phyloP scores from a whole-genome alignment of 2,888 invertebrate species.

The Erpobdella octoculata region DNA sequence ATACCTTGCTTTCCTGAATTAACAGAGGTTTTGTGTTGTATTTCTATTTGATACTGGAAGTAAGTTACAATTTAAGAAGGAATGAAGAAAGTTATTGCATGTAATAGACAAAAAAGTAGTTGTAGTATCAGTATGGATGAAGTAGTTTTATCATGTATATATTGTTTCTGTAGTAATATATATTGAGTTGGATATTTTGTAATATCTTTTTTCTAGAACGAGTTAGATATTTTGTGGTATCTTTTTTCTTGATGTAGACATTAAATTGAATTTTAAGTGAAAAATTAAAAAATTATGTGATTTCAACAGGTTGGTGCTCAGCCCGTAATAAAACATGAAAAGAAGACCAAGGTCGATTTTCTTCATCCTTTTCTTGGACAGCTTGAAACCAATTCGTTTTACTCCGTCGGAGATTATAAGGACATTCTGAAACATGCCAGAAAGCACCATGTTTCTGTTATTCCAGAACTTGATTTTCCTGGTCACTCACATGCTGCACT shows the following conservation, averaged over 20 bases:
- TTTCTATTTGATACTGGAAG: not conserved
- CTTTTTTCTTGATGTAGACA: too few species aligned
- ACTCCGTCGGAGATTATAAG: not conserved
- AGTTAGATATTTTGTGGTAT: too few species aligned
- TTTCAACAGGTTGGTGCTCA: conserved; percentile 8
- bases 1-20: conserved; percentile 47
- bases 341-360: not conserved
- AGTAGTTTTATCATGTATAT: not conserved
- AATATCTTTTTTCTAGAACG: too few species aligned
- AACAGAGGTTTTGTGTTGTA: conserved; percentile 39
- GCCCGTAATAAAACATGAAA: not conserved
- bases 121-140: not conserved
- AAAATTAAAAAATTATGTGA: too few species aligned
- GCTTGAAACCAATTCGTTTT: not conserved
- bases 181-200: not conserved
- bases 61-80: too few species aligned
- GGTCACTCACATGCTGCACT: conserved; percentile 46
- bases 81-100: not conserved
- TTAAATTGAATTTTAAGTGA: too few species aligned
- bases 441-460: conserved; percentile 41
- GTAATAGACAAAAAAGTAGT: not conserved
- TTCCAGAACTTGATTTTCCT: conserved; percentile 47
- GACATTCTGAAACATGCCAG: not conserved
- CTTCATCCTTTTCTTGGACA: conserved; percentile 3
- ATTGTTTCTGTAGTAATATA: not conserved